phyloP scores from a whole-genome alignment of 1,140 invertebrate genomes.

The Acyrthosiphon pisum region DNA sequence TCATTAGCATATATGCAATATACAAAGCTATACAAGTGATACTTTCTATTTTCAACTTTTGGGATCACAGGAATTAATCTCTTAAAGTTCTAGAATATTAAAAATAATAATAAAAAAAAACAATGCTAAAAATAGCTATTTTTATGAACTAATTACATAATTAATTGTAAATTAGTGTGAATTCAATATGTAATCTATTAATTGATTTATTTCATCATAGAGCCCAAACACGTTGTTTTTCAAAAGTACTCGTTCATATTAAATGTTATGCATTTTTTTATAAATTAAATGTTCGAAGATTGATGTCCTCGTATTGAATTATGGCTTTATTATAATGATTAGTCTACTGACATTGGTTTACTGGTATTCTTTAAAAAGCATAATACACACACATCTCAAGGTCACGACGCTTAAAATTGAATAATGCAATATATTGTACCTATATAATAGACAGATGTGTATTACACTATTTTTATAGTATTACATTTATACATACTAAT shows the following conservation, averaged over 20 bases:
- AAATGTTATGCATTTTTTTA: not conserved
- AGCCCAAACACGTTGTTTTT: not conserved
- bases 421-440: not conserved
- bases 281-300: not conserved
- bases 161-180: not conserved
- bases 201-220: not conserved
- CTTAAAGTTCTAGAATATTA: not conserved
- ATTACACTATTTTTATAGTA: no score
- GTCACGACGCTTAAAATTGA: not conserved
- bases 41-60: not conserved
- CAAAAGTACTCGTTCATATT: not conserved
- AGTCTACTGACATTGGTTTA: not conserved
- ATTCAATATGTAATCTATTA: not conserved
- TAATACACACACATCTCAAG: not conserved
- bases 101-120: no score
- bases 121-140: not conserved
- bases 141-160: not conserved
- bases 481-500: not conserved
- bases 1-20: no score
- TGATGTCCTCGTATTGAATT: not conserved
- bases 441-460: not conserved
- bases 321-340: not conserved
- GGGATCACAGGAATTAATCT: not conserved
- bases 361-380: not conserved
- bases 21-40: not conserved